These are phyloP conservation scores for Myocastor coypus DNA, from an alignment of 2,113 vertebrate species.

Conservation along the genomic window DNA sequence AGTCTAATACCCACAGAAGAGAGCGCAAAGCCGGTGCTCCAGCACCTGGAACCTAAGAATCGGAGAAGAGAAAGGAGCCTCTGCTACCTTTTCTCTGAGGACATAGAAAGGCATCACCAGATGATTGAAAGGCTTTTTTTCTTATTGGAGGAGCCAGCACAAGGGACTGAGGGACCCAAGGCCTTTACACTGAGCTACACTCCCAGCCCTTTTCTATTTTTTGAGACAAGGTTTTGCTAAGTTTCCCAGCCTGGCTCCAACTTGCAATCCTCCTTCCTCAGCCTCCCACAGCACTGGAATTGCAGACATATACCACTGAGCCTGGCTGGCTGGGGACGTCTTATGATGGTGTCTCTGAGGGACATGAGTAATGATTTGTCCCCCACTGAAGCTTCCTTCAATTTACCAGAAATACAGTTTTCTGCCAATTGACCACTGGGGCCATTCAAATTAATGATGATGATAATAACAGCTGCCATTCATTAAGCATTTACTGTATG, in stretches of 20 bases:
- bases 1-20: neutral
- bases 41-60: neutral
- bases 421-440: neutral
- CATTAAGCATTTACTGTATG: neutral
- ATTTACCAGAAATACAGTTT: neutral
- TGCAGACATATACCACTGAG: neutral
- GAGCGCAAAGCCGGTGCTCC: accelerated
- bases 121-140: neutral
- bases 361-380: neutral
- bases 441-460: neutral
- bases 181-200: neutral
- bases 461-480: no score
- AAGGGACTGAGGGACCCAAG: neutral
- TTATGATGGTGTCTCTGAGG: neutral
- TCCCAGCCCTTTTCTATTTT: neutral
- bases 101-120: accelerated
- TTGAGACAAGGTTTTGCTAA: neutral
- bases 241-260: neutral
- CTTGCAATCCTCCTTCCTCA: neutral
- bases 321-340: neutral
- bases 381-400: neutral
- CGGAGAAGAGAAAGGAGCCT: neutral
- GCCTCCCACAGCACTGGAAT: neutral
- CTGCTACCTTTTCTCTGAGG: neutral
- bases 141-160: neutral